Evolutionary conservation across 2,888 invertebrate genomes (phyloP).

Genomic region (Scaptomyza caliginosa): DNA sequence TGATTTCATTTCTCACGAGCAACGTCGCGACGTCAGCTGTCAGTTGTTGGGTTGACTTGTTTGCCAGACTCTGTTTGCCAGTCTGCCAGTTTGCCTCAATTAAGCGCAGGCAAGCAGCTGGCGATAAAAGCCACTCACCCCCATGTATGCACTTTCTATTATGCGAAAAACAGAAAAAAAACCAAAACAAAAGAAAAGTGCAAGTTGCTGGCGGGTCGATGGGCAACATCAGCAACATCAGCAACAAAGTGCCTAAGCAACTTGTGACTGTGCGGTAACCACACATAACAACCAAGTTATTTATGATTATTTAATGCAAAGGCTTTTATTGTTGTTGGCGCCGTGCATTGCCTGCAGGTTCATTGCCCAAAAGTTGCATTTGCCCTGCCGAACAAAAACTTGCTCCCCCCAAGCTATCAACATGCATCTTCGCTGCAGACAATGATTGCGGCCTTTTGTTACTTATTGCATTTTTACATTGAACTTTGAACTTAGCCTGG

Average conservation of each 20-base stretch:
- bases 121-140: conserved; percentile 24
- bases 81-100: conserved; percentile 38
- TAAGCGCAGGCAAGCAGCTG: conserved; percentile 30
- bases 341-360: conserved; percentile 49
- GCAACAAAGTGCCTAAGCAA: conserved; percentile 11
- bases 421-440: conserved; percentile 25
- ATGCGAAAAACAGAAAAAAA: conserved; percentile 30
- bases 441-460: conserved; percentile 33
- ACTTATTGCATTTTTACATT: conserved; percentile 52
- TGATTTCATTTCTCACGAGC: conserved; percentile 74
- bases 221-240: conserved; percentile 35
- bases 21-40: conserved; percentile 44
- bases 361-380: conserved; percentile 65
- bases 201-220: conserved; percentile 56
- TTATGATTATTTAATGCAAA: conserved; percentile 76
- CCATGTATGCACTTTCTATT: conserved; percentile 46
- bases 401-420: conserved; percentile 37
- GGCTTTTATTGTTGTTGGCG: conserved; percentile 30
- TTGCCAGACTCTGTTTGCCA: conserved; percentile 11
- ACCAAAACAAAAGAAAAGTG: conserved; percentile 66
- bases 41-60: conserved; percentile 49
- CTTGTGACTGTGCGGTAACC: conserved; percentile 44
- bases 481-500: conserved; percentile 73
- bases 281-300: conserved; percentile 48
- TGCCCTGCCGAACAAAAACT: conserved; percentile 24